Percentiles rank a stretch among this genome's conserved stretches.
phyloP scores from a whole-genome alignment of 2,797 vertebrate species.

The Pseudochirops corinnae region DNA sequence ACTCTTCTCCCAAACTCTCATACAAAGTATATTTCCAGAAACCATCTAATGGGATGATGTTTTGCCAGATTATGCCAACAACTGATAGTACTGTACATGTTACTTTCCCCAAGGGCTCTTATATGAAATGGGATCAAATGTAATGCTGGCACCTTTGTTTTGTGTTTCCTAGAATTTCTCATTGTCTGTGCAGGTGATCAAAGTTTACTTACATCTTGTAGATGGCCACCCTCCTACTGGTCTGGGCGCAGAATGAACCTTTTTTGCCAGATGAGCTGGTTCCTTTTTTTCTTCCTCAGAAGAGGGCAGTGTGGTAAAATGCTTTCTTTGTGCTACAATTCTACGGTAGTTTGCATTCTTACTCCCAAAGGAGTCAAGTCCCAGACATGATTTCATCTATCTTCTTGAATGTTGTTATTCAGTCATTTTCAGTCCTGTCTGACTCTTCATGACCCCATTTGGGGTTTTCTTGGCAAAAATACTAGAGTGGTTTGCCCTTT shows the following conservation, averaged over 20 bases:
- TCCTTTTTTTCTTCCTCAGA: slow-evolving; percentile 43
- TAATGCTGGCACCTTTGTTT: slow-evolving; percentile 56
- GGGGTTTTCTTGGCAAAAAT: not conserved
- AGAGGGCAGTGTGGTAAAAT: slow-evolving; percentile 36
- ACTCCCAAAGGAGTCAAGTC: not conserved
- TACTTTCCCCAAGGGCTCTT: slow-evolving; percentile 7
- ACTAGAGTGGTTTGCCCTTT: not conserved
- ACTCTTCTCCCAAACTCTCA: not conserved
- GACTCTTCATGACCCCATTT: not conserved
- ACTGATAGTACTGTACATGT: not conserved
- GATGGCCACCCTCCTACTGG: slow-evolving; percentile 37
- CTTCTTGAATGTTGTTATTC: not conserved
- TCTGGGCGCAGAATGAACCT: slow-evolving; percentile 30
- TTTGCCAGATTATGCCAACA: not conserved
- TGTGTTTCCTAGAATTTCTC: slow-evolving; percentile 56
- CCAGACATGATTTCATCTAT: not conserved
- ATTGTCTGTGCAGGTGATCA: slow-evolving; percentile 30
- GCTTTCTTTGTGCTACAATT: not conserved
- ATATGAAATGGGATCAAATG: slow-evolving; percentile 60
- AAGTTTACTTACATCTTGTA: slow-evolving; percentile 50
- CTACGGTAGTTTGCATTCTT: not conserved
- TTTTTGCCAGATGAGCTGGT: slow-evolving; percentile 29
- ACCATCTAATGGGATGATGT: not conserved
- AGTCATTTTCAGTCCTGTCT: not conserved
- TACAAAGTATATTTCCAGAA: not conserved